A percentile compares a stretch with the other conserved stretches of the same genome.
phyloP scores from a whole-genome alignment of 2,113 vertebrate species.

The Callospermophilus lateralis region DNA sequence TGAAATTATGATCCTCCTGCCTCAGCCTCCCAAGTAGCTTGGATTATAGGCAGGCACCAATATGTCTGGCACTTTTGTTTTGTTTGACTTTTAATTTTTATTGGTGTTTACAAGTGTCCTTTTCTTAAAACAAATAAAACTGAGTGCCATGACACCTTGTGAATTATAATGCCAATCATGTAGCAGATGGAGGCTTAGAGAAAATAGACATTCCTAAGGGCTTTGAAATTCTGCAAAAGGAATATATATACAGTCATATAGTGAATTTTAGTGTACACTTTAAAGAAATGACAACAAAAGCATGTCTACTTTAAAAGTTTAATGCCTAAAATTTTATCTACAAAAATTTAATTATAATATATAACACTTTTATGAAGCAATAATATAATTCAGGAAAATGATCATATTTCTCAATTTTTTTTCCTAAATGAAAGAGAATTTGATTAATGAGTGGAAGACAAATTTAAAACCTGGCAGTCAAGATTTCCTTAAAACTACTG shows the following conservation, averaged over 20 bases:
- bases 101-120: background rate
- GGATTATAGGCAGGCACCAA: background rate
- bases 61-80: background rate
- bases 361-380: conserved; percentile 1
- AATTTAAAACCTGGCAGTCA: background rate
- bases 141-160: background rate
- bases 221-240: background rate
- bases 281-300: conserved; percentile 10
- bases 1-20: background rate
- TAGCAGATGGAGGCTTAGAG: background rate
- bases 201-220: background rate
- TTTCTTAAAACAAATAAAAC: background rate
- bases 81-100: background rate
- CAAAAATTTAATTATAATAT: background rate
- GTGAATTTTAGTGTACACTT: background rate
- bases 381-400: background rate
- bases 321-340: background rate
- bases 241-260: background rate
- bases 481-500: background rate
- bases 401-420: background rate
- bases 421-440: background rate
- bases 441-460: background rate
- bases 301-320: background rate
- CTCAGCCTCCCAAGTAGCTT: background rate
- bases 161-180: background rate